These are phyloP conservation scores for Dascyllus trimaculatus DNA, from an alignment of 2,113 vertebrate species.

Conservation along the genomic window DNA sequence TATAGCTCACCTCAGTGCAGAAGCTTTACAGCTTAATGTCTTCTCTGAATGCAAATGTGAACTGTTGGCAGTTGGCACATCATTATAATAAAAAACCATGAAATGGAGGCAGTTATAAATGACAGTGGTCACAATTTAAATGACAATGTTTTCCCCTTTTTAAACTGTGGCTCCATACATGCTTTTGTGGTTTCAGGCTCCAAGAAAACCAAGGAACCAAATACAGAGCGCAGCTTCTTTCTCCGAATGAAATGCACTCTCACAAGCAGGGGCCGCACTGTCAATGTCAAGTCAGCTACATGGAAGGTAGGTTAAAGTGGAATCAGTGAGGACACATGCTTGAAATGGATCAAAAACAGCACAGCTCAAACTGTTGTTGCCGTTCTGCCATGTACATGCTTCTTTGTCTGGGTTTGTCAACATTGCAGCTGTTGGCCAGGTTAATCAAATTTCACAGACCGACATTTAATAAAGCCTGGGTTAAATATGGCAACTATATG, in stretches of 20 bases:
- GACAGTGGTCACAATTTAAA: background rate
- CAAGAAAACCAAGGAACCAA: slow-evolving; percentile 94
- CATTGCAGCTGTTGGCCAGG: background rate
- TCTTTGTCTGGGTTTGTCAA: background rate
- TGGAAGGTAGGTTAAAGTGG: slow-evolving; percentile 90
- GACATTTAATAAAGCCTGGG: slow-evolving; percentile 14
- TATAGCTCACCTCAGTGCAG: background rate
- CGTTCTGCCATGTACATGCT: background rate
- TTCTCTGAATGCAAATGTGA: slow-evolving; percentile 14
- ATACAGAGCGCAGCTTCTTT: slow-evolving; percentile 94
- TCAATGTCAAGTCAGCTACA: slow-evolving; percentile 98
- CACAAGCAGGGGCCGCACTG: slow-evolving; percentile 95
- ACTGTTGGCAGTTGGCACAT: background rate
- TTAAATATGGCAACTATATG: background rate
- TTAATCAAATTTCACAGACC: background rate
- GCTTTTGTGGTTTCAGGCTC: slow-evolving; percentile 83
- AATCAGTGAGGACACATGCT: background rate
- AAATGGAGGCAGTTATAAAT: background rate
- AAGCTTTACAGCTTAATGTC: background rate
- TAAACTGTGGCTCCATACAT: slow-evolving; percentile 7
- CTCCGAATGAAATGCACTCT: slow-evolving; percentile 98
- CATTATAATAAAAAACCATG: no score
- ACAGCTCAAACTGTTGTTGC: background rate
- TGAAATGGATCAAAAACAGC: background rate
- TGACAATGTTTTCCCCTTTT: background rate